Conservation (phyloP, 2,113 vertebrate species). For the Pomatostomus ruficeps region DNA sequence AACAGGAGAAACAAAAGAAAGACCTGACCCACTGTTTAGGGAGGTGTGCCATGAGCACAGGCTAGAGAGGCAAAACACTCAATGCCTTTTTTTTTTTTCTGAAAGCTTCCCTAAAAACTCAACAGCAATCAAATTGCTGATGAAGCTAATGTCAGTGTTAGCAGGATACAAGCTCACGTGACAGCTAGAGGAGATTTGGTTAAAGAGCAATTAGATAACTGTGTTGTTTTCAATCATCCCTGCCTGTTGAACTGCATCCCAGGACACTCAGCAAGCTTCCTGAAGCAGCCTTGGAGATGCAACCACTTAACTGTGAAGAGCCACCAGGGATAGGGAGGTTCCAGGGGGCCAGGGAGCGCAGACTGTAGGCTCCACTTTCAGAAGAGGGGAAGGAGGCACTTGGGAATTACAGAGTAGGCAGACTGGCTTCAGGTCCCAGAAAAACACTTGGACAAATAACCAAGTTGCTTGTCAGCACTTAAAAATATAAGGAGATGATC, state of each 20-base stretch:
- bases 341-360: background rate
- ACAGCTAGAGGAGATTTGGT: background rate
- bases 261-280: conserved; percentile 18
- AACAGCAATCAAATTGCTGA: background rate
- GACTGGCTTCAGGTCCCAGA: background rate
- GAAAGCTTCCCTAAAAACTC: background rate
- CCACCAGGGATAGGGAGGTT: background rate
- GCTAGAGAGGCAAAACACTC: background rate
- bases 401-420: conserved; percentile 3
- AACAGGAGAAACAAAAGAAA: background rate
- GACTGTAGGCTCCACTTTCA: background rate
- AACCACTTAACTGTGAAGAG: background rate
- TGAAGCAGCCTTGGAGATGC: background rate
- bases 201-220: background rate
- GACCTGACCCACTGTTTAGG: background rate
- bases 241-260: conserved; percentile 34
- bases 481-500: conserved; percentile 52
- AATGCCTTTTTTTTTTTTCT: background rate
- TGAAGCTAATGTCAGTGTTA: background rate
- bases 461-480: conserved; percentile 53
- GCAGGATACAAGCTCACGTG: fast-evolving
- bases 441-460: conserved; percentile 45
- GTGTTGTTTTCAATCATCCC: conserved; percentile 3
- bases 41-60: background rate
- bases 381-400: background rate